Evolutionary conservation across 2,888 invertebrate species (phyloP), one percentile per base, ranked within the genome.

Genomic region (Euplagia quadripunctaria): DNA sequence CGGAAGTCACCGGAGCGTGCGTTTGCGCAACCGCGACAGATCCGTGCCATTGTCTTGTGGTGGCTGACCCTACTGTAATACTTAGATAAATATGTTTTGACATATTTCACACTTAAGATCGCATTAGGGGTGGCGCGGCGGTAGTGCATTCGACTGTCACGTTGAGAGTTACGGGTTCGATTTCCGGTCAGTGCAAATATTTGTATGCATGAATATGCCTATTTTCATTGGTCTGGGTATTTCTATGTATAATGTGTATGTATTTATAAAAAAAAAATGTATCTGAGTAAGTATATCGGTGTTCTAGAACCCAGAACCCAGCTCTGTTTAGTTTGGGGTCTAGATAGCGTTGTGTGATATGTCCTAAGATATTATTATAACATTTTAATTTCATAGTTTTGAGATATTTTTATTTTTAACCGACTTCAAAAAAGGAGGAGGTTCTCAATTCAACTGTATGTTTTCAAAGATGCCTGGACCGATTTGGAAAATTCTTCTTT

Each of bases 1-100:
- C 91, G 92, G 90, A 91, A 91, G 91, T 87, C 88, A 85, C 63
- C 85, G 80, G 81, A 85, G 88, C 90, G 88, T 87, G 85, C 76
- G 77, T 81, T 91, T 89, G 85, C 88, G 87, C 84, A 90, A 91
- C 80, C 75, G 82, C 78, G 64, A 77, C 82, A 82, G 75, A 76
- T 81, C 82, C 43, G 68, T 82, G 72, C 80, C 82, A 90, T 91
- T 91, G 90, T 91, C 85, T 89, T 81, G 72, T 73, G 70, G 73
- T 66, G 87, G 87, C 87, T 77, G 90, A 88, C 90, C 81, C 82
- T 89, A 88, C 89, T 70, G 46, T 70, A n/a, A 52, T 68, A 77
- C 77, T 70, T 64, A 70, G 17, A 16, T 55, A 42, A 16, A 49
- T 71, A 64, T 68, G 73, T 75, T 70, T 70, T 68, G 70, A 73